A percentile compares a stretch with the other conserved stretches of the same genome.
Evolutionary conservation across 2,797 vertebrate species (phyloP).

Genomic region (Lerista edwardsae): DNA sequence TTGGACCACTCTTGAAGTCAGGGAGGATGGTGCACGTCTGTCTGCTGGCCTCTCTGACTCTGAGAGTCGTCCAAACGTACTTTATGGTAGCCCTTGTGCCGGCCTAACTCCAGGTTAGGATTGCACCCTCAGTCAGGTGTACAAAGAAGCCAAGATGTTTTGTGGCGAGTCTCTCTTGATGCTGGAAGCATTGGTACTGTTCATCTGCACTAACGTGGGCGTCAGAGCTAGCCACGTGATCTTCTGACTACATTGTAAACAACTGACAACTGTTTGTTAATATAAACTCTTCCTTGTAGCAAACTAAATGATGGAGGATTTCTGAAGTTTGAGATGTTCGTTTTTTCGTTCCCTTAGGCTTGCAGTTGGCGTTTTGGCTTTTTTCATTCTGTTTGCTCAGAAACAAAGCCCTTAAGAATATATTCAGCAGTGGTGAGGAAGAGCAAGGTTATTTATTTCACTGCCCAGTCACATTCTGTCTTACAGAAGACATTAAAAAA

Average conservation of each 20-base stretch:
- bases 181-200: not conserved
- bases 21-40: too few species aligned
- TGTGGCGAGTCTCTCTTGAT: accelerated
- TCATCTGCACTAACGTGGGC: accelerated
- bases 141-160: not conserved
- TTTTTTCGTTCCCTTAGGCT: slow-evolving; percentile 10
- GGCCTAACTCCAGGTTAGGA: too few species aligned
- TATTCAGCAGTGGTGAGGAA: slow-evolving; percentile 21
- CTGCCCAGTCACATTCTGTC: not conserved
- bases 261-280: slow-evolving; percentile 20
- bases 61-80: too few species aligned
- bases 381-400: not conserved
- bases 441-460: slow-evolving; percentile 18
- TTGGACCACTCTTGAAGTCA: too few species aligned
- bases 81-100: too few species aligned
- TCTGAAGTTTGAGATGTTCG: not conserved
- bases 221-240: slow-evolving; percentile 12
- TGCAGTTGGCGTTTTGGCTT: slow-evolving; percentile 14
- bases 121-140: too few species aligned
- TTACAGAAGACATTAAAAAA: slow-evolving; percentile 2
- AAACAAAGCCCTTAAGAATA: not conserved
- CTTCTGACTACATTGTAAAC: accelerated
- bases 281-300: slow-evolving; percentile 2
- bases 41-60: too few species aligned
- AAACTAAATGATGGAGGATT: slow-evolving; percentile 39